Base-by-base conservation (phyloP, 2,888 invertebrate species). In the Melanargia galathea region DNA sequence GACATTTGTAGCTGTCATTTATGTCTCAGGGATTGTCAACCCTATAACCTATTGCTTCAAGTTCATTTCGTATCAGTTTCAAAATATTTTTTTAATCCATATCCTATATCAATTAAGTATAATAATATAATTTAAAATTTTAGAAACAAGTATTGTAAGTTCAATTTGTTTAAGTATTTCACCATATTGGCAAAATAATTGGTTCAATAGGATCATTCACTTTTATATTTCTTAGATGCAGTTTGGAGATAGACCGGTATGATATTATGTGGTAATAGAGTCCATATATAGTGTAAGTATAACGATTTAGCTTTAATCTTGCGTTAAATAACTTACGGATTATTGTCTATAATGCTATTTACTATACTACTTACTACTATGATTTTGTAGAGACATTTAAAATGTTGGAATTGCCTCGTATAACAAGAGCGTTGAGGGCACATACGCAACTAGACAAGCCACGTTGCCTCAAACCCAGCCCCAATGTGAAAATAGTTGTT, bases 371-470 rank as follows among this genome's bases (percentile, higher is more conserved):
- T 13, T 35, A 35, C 35, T 13, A n/a, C 16, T 43, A 16, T 43
- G 8, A 8, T 43, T 18, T 62, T 62, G 11, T 62, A 56, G 8
- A 57, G n/a, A 56, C 26, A 52, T 71, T 35, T 8, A 57, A 20
- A 43, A 86, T 87, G 87, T 76, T 82, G 38, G 92, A 93, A 71
- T 76, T 93, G 64, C 95, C 95, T 65, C 92, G 95, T 57, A 90
- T 95, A 56, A 94, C 95, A 10, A 91, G 94, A 70, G 93, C 94
- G 18, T 80, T 95, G 1, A 87, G 95, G 65, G 93, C 93, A 13
- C 94, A 93, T 73, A 94, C 94, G 1, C 87, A 89, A 62, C 76
- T 91, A 0, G 91, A 91, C 59, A 92, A 93, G 60, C 86, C 86
- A n/a, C 75, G 87, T 33, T 83, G 84, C 65, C 73, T 90, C 33